Base-by-base conservation (phyloP, 1,140 invertebrate species). In the Listronotus oregonensis region DNA sequence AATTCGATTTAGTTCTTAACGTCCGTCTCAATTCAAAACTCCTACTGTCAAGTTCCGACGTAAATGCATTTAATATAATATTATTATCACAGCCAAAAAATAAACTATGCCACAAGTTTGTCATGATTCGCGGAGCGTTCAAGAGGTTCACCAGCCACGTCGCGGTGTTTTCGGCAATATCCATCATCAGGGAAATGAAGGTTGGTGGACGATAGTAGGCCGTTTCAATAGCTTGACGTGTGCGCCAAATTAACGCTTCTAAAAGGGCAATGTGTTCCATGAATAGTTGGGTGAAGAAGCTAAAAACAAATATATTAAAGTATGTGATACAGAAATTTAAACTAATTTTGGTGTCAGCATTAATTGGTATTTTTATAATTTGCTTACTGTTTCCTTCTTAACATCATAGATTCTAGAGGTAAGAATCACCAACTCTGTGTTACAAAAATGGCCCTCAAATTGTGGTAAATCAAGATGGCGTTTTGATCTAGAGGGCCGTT, bases 261-360 rank as follows among this genome's bases (percentile, higher is more conserved):
- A 96, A 77, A 18, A 95, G 79, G 0, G 89, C 85, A 43, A 91
- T 89, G 71, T 94, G 91, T 59, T 94, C 89, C 76, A 94, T 86
- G 61, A 93, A 85, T 69, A 89, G 90, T 34, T 70, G 57, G 3
- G 51, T 66, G 0, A 66, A 40, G 15, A 52, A 59, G 34, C 64
- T 66, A 46, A 18, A 66, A 59, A 27, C 21, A 27, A 27, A 27
- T n/a, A n/a, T n/a, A n/a, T n/a, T n/a, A 27, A 27, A 27, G 5
- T 27, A 27, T 27, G 5, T 27, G 1, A 27, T 27, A 27, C 21
- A 3, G 21, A 27, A 3, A n/a, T n/a, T n/a, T n/a, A n/a, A n/a
- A n/a, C n/a, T n/a, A n/a, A n/a, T n/a, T n/a, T n/a, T n/a, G n/a
- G n/a, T n/a, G n/a, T n/a, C n/a, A n/a, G n/a, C n/a, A n/a, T n/a